Percentiles rank a stretch among this genome's conserved stretches.
These are phyloP conservation scores for Aurelia sp. DNA, from an alignment of 30 jellyfish, hydroid and myxozoan genomes.

Conservation along the genomic window DNA sequence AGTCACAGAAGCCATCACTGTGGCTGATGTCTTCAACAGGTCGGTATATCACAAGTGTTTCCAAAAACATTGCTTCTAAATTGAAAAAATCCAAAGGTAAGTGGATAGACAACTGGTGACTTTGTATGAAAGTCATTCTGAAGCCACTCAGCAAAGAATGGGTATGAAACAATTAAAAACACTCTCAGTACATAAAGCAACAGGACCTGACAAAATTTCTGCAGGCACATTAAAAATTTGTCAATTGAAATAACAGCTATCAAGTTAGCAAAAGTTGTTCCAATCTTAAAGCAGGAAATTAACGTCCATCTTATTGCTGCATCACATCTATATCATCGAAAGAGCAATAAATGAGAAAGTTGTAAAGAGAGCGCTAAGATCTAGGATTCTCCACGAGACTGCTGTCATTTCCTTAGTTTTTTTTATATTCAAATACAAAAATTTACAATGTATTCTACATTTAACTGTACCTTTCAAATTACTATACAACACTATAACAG, in stretches of 20 bases:
- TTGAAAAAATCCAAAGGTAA: conserved; percentile 37
- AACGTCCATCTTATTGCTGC: background rate
- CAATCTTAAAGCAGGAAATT: conserved; percentile 1
- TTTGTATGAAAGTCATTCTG: conserved; percentile 30
- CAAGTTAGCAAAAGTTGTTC: conserved; percentile 7
- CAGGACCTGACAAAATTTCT: conserved; percentile 40
- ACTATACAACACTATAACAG: too few species aligned
- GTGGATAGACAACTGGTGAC: conserved; percentile 42
- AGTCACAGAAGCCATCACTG: conserved; percentile 51
- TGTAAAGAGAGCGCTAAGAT: conserved; percentile 20
- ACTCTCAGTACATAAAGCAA: conserved; percentile 42
- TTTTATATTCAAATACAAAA: too few species aligned
- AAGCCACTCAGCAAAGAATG: conserved; percentile 38
- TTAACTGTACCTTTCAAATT: too few species aligned
- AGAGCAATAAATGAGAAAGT: background rate
- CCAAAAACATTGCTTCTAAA: conserved; percentile 47
- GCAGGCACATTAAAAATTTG: conserved; percentile 9
- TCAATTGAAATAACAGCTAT: background rate
- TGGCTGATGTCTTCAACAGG: conserved; percentile 54
- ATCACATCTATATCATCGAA: background rate
- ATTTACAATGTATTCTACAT: too few species aligned
- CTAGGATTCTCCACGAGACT: conserved; percentile 63
- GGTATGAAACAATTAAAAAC: conserved; percentile 31
- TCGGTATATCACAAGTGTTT: conserved; percentile 39
- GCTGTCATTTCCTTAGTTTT: too few species aligned